phyloP scores from a whole-genome alignment of 2,888 invertebrate species.

The Ectemnius continuus region DNA sequence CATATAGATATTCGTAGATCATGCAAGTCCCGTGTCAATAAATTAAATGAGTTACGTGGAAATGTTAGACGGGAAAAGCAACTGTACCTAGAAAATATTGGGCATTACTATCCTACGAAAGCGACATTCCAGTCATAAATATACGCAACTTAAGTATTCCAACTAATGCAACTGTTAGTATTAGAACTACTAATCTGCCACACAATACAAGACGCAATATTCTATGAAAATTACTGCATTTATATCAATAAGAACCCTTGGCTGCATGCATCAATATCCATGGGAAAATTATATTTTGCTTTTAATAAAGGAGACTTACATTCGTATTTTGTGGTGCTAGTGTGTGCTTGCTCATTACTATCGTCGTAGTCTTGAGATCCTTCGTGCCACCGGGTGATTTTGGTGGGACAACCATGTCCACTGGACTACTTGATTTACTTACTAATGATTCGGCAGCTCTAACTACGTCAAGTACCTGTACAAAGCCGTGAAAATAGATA shows the following conservation, averaged over 20 bases:
- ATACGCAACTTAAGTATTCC: too few relatives aligned
- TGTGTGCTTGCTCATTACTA: conserved; percentile 96
- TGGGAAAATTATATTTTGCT: conserved; percentile 21
- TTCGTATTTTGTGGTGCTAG: conserved; percentile 85
- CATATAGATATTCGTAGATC: conserved; percentile 26
- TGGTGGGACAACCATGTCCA: conserved; percentile 81
- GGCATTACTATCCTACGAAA: not conserved
- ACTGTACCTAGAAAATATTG: not conserved
- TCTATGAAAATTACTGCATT: conserved; percentile 12
- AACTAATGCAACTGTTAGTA: too few relatives aligned
- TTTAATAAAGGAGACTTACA: conserved; percentile 78
- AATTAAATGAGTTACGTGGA: not conserved
- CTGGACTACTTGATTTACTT: conserved; percentile 79
- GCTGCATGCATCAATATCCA: not conserved
- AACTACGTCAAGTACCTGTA: conserved; percentile 91
- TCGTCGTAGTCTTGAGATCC: conserved; percentile 91
- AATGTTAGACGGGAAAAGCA: not conserved
- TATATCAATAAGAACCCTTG: conserved; percentile 15
- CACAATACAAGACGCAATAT: too few relatives aligned
- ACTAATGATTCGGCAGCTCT: conserved; percentile 92
- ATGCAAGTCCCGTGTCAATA: not conserved
- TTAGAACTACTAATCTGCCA: too few relatives aligned
- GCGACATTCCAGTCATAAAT: too few relatives aligned
- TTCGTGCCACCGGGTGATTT: conserved; percentile 86
- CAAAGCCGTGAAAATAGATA: not conserved